A percentile compares a stretch with the other conserved stretches of the same genome.
phyloP scores from a whole-genome alignment of 2,797 vertebrate species.

The Enteromius paludinosus region DNA sequence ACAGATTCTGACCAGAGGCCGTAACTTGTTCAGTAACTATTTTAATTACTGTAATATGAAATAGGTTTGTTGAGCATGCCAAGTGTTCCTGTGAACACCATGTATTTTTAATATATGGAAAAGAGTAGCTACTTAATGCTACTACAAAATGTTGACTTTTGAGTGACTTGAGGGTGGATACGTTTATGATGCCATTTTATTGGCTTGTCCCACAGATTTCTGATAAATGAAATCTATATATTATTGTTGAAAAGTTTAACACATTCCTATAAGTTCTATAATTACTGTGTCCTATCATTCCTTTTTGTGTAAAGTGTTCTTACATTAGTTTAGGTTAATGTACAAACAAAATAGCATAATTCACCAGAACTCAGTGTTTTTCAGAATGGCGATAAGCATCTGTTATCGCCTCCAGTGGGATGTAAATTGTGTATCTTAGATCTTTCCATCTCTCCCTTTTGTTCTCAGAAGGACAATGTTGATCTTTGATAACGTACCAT shows the following conservation, averaged over 20 bases:
- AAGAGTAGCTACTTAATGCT: background rate
- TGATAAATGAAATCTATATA: background rate
- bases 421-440: conserved; percentile 36
- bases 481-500: conserved; percentile 35
- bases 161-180: background rate
- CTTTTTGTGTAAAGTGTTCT: background rate
- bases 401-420: conserved; percentile 28
- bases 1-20: background rate
- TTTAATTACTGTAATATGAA: background rate
- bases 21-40: background rate
- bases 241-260: background rate
- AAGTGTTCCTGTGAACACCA: background rate
- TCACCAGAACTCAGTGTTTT: background rate
- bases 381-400: conserved; percentile 31
- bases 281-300: background rate
- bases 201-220: background rate
- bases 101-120: background rate
- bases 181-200: background rate
- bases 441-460: conserved; percentile 31
- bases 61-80: background rate
- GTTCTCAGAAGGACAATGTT: conserved; percentile 39
- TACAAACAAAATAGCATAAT: conserved; percentile 7
- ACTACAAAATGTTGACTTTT: background rate
- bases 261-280: background rate
- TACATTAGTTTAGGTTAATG: conserved; percentile 13